These are phyloP conservation scores for Rhopilema esculentum DNA, from an alignment of 30 jellyfish, hydroid and myxozoan species.

Conservation along the genomic window DNA sequence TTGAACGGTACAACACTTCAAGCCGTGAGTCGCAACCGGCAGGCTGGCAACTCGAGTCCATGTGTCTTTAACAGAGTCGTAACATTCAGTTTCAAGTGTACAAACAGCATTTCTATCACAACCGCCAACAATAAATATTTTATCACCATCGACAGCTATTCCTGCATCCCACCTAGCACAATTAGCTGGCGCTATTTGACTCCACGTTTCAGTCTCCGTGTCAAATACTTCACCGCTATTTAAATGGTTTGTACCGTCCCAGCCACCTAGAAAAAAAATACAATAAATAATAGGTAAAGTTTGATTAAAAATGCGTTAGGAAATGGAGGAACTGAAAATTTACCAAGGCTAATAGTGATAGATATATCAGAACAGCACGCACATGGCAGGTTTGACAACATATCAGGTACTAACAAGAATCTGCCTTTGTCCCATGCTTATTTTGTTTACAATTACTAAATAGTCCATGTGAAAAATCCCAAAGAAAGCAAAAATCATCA, in stretches of 20 bases:
- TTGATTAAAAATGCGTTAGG: too few species aligned
- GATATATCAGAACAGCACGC: too few species aligned
- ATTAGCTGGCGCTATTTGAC: slow-evolving; percentile 80
- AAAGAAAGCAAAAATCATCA: too few species aligned
- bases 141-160: slow-evolving; percentile 88
- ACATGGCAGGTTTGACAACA: too few species aligned
- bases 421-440: too few species aligned
- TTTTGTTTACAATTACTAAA: too few species aligned
- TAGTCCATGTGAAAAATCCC: too few species aligned
- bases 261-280: slow-evolving; percentile 76
- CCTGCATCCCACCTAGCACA: slow-evolving; percentile 99
- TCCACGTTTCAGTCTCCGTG: slow-evolving; percentile 87
- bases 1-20: slow-evolving; percentile 90
- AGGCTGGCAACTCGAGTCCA: slow-evolving; percentile 90
- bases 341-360: too few species aligned
- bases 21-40: slow-evolving; percentile 97
- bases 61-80: slow-evolving; percentile 73
- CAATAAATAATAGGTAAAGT: neutral
- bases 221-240: slow-evolving; percentile 89
- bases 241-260: slow-evolving; percentile 97
- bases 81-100: slow-evolving; percentile 95
- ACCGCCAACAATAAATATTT: slow-evolving; percentile 90
- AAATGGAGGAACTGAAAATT: too few species aligned
- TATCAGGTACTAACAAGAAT: too few species aligned
- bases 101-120: slow-evolving; percentile 95